These are phyloP conservation scores for Oceanites oceanicus DNA, from an alignment of 2,113 vertebrate species.

Conservation along the genomic window DNA sequence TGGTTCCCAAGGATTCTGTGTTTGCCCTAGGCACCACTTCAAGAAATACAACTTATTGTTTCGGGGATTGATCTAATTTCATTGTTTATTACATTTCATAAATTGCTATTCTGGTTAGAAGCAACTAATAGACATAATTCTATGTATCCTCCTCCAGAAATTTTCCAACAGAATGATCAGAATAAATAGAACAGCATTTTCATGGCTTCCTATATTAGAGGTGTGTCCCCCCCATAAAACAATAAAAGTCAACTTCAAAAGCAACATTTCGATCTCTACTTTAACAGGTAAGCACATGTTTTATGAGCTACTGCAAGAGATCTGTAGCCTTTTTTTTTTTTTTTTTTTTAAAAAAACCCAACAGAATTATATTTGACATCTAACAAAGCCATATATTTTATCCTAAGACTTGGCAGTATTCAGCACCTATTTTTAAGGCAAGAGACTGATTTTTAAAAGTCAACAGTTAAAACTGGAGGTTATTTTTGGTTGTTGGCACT, in stretches of 20 bases:
- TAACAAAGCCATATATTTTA: background rate
- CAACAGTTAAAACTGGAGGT: background rate
- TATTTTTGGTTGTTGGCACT: conserved; percentile 33
- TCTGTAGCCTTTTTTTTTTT: background rate
- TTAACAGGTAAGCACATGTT: background rate
- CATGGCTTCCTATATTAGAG: background rate
- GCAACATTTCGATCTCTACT: background rate
- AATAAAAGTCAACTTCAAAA: background rate
- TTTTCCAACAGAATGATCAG: background rate
- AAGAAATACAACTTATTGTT: conserved; percentile 2
- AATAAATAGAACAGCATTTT: background rate
- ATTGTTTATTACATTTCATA: background rate
- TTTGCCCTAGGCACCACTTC: background rate
- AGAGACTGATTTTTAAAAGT: background rate
- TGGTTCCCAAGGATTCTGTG: background rate
- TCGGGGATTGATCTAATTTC: background rate
- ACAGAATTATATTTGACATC: background rate
- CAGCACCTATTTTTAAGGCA: background rate
- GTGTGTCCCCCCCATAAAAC: background rate
- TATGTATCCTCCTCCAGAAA: background rate
- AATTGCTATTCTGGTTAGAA: background rate
- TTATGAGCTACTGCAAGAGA: background rate
- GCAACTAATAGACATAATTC: conserved; percentile 12
- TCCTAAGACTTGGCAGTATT: background rate
- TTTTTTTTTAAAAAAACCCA: background rate